These are phyloP conservation scores for Caenorhabditis briggsae DNA, from an alignment of 1,140 invertebrate genomes.

Conservation along the genomic window DNA sequence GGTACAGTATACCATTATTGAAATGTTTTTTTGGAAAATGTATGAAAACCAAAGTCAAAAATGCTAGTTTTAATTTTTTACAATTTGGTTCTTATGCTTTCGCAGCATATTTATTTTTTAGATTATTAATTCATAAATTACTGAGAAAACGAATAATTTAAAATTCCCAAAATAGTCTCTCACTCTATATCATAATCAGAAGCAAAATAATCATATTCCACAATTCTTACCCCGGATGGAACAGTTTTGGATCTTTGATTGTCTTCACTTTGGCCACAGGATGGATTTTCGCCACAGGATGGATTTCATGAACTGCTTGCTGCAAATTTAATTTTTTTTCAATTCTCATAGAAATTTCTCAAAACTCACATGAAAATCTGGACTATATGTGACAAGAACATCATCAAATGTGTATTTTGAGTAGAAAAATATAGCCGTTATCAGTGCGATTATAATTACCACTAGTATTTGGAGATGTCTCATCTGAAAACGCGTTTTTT, in stretches of 20 bases:
- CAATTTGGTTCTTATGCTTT: too few species aligned
- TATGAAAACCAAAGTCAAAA: too few species aligned
- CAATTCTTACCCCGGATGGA: background rate
- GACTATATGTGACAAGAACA: constrained; percentile 12
- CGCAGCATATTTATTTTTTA: too few species aligned
- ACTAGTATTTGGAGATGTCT: background rate
- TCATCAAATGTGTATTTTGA: constrained; percentile 23
- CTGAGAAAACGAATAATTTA: too few species aligned
- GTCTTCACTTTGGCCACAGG: background rate
- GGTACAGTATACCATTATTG: too few species aligned
- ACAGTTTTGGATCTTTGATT: background rate
- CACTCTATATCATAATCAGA: too few species aligned
- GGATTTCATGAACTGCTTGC: constrained; percentile 35
- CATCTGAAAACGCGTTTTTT: too few species aligned
- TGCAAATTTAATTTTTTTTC: background rate
- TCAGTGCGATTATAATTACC: background rate
- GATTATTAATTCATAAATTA: too few species aligned
- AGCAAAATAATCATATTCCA: too few species aligned
- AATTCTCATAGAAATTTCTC: background rate
- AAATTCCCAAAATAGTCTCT: too few species aligned
- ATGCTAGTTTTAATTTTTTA: too few species aligned
- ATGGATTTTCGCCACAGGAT: background rate
- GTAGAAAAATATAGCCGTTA: background rate
- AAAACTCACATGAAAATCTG: constrained; percentile 26
- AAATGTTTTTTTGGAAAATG: too few species aligned